Percentiles rank a stretch among this genome's conserved stretches.
Evolutionary conservation across 2,888 invertebrate genomes (phyloP).

Genomic region (Morpho helenor): DNA sequence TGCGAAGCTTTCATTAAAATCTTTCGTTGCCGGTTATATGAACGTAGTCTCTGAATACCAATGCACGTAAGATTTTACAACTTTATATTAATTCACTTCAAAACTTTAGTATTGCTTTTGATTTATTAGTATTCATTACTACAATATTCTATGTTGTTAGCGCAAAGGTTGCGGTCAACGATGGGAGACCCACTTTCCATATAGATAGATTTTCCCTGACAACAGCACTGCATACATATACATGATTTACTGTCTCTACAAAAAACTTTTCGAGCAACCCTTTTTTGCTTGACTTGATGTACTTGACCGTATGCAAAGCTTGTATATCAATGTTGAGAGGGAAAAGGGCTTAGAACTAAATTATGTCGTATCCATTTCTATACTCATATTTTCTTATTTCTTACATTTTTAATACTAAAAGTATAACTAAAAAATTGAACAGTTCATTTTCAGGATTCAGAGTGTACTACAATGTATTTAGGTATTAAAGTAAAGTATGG

Average conservation of each 20-base stretch:
- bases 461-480: no score
- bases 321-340: constrained; percentile 10
- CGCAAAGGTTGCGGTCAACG: constrained; percentile 41
- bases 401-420: no score
- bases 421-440: no score
- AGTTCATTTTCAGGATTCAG: no score
- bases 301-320: constrained; percentile 15
- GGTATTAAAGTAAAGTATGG: no score
- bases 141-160: constrained; percentile 32
- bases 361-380: no score
- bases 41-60: constrained; percentile 67
- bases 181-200: constrained; percentile 42
- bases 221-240: constrained; percentile 32
- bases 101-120: constrained; percentile 59
- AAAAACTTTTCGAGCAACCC: constrained; percentile 24
- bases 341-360: not conserved
- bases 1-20: constrained; percentile 71
- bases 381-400: no score
- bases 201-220: constrained; percentile 41
- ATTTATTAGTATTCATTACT: constrained; percentile 71
- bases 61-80: constrained; percentile 69
- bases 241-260: constrained; percentile 28
- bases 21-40: constrained; percentile 70
- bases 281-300: constrained; percentile 21
- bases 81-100: constrained; percentile 75